Percentiles rank a stretch among this genome's conserved stretches.
Conservation (phyloP, 2,113 vertebrate species). For the Galemys pyrenaicus region DNA sequence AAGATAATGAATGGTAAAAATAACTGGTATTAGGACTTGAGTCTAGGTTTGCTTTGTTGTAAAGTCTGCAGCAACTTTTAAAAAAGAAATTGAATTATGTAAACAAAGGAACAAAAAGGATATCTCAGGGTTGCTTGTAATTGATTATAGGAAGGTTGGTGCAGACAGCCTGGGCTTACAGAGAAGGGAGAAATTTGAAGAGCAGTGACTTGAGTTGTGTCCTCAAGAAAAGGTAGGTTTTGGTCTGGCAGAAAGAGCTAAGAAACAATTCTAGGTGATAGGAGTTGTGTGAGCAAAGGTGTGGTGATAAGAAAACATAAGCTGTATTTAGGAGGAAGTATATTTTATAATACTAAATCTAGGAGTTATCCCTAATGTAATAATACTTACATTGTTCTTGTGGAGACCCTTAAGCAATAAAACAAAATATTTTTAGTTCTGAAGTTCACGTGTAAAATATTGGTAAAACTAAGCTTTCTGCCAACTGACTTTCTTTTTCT, state of each 20-base stretch:
- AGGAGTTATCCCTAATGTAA: background rate
- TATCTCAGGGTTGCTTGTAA: background rate
- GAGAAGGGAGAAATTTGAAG: conserved; percentile 2
- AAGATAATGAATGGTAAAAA: background rate
- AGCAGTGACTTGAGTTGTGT: background rate
- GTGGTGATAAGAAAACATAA: background rate
- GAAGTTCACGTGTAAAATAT: background rate
- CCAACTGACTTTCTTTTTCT: background rate
- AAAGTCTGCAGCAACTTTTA: background rate
- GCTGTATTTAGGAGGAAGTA: background rate
- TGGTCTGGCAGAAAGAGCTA: background rate
- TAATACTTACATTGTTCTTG: background rate
- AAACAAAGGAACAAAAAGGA: background rate
- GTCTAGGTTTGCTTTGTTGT: conserved; percentile 26
- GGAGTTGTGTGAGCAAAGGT: background rate
- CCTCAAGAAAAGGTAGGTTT: background rate
- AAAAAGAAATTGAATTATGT: conserved; percentile 25
- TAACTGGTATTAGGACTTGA: background rate
- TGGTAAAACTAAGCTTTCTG: background rate
- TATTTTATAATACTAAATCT: background rate
- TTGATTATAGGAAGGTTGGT: background rate
- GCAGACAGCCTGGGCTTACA: background rate
- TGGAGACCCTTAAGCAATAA: background rate
- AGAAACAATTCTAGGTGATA: background rate
- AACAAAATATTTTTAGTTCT: background rate